Conservation (phyloP, 2,888 invertebrate genomes). For the Pherbina coryleti region DNA sequence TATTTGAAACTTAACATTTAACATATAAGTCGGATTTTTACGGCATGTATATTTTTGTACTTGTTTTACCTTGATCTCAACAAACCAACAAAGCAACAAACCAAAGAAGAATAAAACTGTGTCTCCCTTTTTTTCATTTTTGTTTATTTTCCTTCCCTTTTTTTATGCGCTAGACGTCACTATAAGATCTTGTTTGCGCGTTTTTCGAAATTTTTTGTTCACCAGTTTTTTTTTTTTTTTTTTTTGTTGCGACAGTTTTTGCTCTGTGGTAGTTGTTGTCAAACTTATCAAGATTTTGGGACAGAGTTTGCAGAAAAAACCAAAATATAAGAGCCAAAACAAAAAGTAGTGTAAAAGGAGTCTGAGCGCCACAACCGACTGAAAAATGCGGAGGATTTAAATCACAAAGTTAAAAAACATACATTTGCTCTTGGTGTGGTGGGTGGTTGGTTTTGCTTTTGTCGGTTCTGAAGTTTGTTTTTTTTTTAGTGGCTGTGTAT, state of each 20-base stretch:
- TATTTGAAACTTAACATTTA: too few species aligned
- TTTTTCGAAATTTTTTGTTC: constrained; percentile 46
- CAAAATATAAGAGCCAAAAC: constrained; percentile 1
- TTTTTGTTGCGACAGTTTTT: background rate
- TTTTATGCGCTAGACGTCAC: constrained; percentile 33
- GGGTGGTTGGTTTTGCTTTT: constrained; percentile 13
- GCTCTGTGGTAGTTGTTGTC: constrained; percentile 26
- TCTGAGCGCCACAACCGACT: background rate
- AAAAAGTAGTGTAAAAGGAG: background rate
- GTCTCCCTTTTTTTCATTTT: constrained; percentile 5
- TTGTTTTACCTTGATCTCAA: constrained; percentile 37
- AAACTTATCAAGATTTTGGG: constrained; percentile 45
- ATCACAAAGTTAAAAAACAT: background rate
- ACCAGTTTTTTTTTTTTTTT: background rate
- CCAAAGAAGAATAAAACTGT: background rate
- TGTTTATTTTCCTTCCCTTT: constrained; percentile 43
- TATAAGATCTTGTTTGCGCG: constrained; percentile 44
- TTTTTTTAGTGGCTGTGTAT: background rate
- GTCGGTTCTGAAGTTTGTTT: constrained; percentile 4
- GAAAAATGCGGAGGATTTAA: constrained; percentile 9
- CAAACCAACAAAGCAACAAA: too few species aligned
- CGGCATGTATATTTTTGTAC: too few species aligned
- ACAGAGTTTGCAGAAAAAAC: constrained; percentile 20
- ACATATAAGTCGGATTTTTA: too few species aligned
- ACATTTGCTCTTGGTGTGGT: background rate